phyloP scores from a whole-genome alignment of 2,113 vertebrate species.

The Rhadina sibilatrix region DNA sequence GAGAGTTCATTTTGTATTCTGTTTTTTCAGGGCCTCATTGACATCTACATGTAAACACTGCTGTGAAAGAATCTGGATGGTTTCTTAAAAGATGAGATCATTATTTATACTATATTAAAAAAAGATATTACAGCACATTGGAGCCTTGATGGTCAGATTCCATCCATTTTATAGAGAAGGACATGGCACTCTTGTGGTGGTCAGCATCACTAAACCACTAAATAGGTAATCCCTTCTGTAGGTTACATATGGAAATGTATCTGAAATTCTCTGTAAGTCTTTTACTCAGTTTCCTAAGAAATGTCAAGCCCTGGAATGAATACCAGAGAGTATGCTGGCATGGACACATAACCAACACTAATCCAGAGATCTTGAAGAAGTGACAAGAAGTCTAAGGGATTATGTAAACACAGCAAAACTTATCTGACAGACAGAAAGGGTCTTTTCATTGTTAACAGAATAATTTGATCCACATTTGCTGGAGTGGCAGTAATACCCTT shows the following conservation, averaged over 20 bases:
- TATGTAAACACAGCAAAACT: not conserved
- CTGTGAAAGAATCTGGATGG: not conserved
- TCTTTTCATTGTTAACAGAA: not conserved
- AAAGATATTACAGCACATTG: not conserved
- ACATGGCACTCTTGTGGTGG: not conserved
- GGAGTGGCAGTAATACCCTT: not conserved
- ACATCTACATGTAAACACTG: not conserved
- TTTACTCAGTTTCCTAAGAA: not conserved
- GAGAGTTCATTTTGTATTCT: not conserved
- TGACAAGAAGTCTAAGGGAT: not conserved
- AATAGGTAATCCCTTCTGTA: not conserved
- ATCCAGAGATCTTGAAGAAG: not conserved
- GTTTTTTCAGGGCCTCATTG: not conserved
- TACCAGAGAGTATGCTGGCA: not conserved
- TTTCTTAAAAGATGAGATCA: not conserved
- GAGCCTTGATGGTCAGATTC: not conserved
- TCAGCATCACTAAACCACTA: not conserved
- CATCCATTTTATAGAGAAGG: not conserved
- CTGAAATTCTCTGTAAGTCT: not conserved
- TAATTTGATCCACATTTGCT: not conserved
- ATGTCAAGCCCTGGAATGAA: not conserved
- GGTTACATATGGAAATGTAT: not conserved
- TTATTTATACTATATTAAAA: not conserved
- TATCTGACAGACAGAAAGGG: not conserved
- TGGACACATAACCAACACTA: not conserved